Evolutionary conservation across 2,113 vertebrate species (phyloP).

Genomic region (Pseudonaja textilis): DNA sequence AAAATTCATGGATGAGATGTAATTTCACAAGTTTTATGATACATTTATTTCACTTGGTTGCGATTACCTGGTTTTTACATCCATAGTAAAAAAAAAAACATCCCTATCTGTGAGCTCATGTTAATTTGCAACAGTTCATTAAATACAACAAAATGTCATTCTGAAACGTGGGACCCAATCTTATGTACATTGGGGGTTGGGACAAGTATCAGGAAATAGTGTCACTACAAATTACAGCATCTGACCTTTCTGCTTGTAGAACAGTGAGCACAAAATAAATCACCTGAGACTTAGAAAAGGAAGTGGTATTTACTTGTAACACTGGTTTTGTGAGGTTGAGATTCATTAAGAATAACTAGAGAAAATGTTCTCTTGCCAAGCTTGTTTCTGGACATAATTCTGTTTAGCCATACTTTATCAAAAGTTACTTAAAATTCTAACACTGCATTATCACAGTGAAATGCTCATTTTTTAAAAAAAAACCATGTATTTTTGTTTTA

Average conservation of each 20-base stretch:
- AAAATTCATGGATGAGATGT: not conserved
- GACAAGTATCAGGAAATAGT: not conserved
- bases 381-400: not conserved
- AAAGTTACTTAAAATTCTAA: not conserved
- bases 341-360: constrained; percentile 1
- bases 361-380: not conserved
- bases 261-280: constrained; percentile 4
- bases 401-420: not conserved
- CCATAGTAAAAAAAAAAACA: not conserved
- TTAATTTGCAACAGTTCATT: not conserved
- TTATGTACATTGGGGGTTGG: not conserved
- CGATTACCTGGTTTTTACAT: not conserved
- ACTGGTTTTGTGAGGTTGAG: constrained; percentile 25
- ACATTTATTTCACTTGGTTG: not conserved
- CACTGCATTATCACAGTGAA: not conserved
- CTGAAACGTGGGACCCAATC: not conserved
- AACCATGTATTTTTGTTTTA: not conserved
- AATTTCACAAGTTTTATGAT: not conserved
- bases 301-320: constrained; percentile 17
- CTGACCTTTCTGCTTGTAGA: constrained; percentile 19
- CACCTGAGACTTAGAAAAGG: constrained; percentile 1
- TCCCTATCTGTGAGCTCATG: not conserved
- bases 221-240: not conserved
- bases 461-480: not conserved
- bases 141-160: not conserved